Evolutionary conservation across 2,888 invertebrate species (phyloP).

Genomic region (Ectobius pallidus): DNA sequence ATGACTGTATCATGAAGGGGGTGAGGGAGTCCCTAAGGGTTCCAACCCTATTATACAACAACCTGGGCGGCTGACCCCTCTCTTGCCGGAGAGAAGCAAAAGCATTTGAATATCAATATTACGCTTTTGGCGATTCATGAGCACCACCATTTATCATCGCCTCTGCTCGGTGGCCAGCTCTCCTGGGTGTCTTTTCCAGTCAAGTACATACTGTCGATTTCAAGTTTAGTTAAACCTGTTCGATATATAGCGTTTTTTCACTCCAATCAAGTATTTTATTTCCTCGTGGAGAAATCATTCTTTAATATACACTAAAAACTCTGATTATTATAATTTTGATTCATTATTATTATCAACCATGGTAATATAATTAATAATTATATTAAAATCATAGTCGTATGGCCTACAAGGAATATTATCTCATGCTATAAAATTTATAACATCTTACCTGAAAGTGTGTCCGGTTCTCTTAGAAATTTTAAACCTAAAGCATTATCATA

Average conservation of each 20-base stretch:
- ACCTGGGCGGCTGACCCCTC: slow-evolving; percentile 28
- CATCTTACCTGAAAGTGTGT: too few species aligned
- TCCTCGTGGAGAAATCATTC: too few species aligned
- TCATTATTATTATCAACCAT: too few species aligned
- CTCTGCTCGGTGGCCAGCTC: neutral
- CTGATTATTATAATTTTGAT: too few species aligned
- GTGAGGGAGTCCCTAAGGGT: slow-evolving; percentile 26
- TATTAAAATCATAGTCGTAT: too few species aligned
- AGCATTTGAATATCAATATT: slow-evolving; percentile 42
- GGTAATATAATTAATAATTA: too few species aligned
- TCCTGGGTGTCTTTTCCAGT: slow-evolving; percentile 35
- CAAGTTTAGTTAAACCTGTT: slow-evolving; percentile 9
- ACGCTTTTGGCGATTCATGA: slow-evolving; percentile 26
- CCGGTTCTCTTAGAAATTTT: too few species aligned
- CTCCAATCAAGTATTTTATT: too few species aligned
- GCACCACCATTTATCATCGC: slow-evolving; percentile 32
- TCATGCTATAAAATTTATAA: too few species aligned
- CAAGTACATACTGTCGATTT: slow-evolving; percentile 20
- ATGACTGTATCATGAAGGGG: slow-evolving; percentile 11
- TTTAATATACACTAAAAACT: too few species aligned
- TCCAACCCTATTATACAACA: slow-evolving; percentile 24
- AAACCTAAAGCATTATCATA: too few species aligned
- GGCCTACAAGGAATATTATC: too few species aligned
- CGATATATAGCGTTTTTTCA: neutral
- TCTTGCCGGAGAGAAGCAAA: slow-evolving; percentile 25